These are phyloP conservation scores for Agelas oroides DNA, from an alignment of 37 sponge, comb jelly and placozoan genomes.

Conservation along the genomic window DNA sequence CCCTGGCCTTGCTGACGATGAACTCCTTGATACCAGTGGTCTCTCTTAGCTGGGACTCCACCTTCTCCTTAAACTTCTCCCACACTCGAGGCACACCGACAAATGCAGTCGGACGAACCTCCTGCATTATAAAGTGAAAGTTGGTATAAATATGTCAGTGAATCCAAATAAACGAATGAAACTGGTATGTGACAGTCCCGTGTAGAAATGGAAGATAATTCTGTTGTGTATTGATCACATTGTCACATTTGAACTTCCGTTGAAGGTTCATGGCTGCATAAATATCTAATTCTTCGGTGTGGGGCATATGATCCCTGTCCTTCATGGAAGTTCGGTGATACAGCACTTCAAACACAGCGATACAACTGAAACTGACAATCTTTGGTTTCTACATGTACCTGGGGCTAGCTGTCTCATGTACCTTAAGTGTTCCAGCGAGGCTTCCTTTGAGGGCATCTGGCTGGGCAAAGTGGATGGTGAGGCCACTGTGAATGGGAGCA, in stretches of 20 bases:
- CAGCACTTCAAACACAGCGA: no score
- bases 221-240: no score
- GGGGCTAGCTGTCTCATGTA: not conserved
- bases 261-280: no score
- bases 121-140: constrained; percentile 49
- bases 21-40: constrained; percentile 58
- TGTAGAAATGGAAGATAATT: no score
- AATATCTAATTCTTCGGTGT: no score
- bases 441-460: constrained; percentile 97
- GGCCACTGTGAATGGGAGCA: constrained; percentile 71
- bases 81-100: constrained; percentile 97
- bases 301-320: no score
- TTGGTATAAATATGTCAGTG: not conserved
- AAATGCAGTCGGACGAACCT: constrained; percentile 90
- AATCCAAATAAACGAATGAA: no score
- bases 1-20: constrained; percentile 51
- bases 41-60: constrained; percentile 58
- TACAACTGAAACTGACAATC: no score
- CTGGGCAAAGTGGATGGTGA: constrained; percentile 91
- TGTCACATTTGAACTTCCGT: no score
- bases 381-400: no score
- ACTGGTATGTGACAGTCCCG: no score
- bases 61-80: constrained; percentile 92
- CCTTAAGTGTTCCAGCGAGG: constrained; percentile 85
- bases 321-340: no score